Evolutionary conservation across 2,888 invertebrate genomes (phyloP), one percentile per base, ranked within the genome.

Genomic region (Octodonta nipae): DNA sequence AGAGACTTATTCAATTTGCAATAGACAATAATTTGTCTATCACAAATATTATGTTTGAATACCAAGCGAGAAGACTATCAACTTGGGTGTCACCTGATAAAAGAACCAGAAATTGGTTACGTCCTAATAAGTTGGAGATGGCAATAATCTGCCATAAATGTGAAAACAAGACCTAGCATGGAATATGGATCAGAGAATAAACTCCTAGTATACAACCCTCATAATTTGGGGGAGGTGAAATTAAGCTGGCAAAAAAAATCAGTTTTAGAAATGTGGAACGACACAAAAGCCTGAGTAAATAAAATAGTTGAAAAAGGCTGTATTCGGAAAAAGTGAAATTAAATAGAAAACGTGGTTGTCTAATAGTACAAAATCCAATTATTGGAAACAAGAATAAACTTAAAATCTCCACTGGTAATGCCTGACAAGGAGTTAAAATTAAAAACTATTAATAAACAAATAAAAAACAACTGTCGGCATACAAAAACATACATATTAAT

Each of bases 1-100:
- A 20, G n/a, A n/a, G 20, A 20, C 20, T 20, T 20, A 20, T 20
- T 20, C 20, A 20, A 20, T 20, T 20, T 20, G 20, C 20, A 20
- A 20, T 20, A 20, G 20, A 20, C 20, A 20, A 20, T n/a, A 20
- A 20, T 20, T 7, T 20, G 7, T 20, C 20, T 20, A 20, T 20
- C 20, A 20, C n/a, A 6, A 20, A 20, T 20, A 20, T 6, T 20
- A 20, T 20, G 20, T 20, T 20, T 20, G 20, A 20, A 20, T n/a
- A 20, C 20, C 20, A 20, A 6, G 7, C 20, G 6, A 20, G 20
- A 20, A 20, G 6, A 20, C 20, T 20, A n/a, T 7, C 20, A 20
- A 20, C 20, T 20, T 20, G 20, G 20, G n/a, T n/a, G 20, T 20
- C 20, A 20, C 20, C 20, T 7, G 20, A 20, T 20, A 6, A 7